These are phyloP conservation scores for Uropsilus gracilis DNA, from an alignment of 2,113 vertebrate genomes.

Conservation along the genomic window DNA sequence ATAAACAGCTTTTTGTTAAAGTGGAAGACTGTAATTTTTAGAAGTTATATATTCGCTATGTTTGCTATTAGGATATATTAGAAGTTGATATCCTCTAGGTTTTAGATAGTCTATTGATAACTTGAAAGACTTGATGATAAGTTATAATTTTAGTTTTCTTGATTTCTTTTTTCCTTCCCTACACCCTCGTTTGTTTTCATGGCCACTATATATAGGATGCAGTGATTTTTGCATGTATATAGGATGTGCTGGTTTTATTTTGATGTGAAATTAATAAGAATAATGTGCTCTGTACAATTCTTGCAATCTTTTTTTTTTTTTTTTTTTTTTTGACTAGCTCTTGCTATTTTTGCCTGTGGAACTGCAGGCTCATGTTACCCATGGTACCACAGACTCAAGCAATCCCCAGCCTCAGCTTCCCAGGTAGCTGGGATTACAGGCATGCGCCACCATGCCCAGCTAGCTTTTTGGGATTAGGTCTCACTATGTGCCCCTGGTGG, in stretches of 20 bases:
- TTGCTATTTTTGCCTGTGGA: too few relatives aligned
- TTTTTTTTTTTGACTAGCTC: too few relatives aligned
- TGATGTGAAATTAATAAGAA: constrained; percentile 15
- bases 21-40: background rate
- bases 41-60: too few relatives aligned
- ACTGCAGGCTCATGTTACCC: too few relatives aligned
- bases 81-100: background rate
- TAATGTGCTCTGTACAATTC: background rate
- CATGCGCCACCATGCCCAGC: too few relatives aligned
- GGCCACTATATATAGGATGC: background rate
- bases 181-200: background rate
- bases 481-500: too few relatives aligned
- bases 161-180: background rate
- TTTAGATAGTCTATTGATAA: background rate
- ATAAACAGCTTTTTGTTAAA: background rate
- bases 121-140: background rate
- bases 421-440: too few relatives aligned
- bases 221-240: background rate
- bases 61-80: too few relatives aligned
- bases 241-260: background rate
- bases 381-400: too few relatives aligned
- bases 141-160: background rate
- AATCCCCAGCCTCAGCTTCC: too few relatives aligned
- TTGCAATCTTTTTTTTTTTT: background rate
- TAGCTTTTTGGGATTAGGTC: too few relatives aligned